Evolutionary conservation across 2,888 invertebrate species (phyloP).

Genomic region (Meta bourneti): DNA sequence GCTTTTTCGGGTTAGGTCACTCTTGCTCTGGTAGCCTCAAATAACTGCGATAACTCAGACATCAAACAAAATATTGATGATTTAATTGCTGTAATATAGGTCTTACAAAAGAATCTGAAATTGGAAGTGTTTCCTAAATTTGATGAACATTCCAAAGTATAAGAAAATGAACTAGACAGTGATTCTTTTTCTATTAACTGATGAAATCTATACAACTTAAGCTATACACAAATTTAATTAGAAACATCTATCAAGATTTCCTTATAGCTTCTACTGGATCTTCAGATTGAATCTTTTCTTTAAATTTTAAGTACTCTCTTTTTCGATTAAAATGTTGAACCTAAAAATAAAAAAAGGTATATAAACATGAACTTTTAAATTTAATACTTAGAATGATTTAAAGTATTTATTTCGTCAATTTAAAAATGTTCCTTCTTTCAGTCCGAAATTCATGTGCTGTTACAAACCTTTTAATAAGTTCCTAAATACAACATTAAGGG

Average conservation of each 20-base stretch:
- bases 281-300: slow-evolving; percentile 91
- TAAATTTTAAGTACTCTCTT: slow-evolving; percentile 91
- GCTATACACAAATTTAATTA: slow-evolving; percentile 16
- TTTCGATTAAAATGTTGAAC: slow-evolving; percentile 96
- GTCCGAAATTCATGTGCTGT: too few relatives aligned
- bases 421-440: too few relatives aligned
- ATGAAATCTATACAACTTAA: slow-evolving; percentile 36
- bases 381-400: neutral
- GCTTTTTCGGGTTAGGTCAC: too few relatives aligned
- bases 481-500: too few relatives aligned
- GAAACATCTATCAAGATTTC: slow-evolving; percentile 39
- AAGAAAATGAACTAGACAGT: neutral
- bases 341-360: slow-evolving; percentile 81
- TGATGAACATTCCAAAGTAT: neutral
- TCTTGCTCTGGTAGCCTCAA: too few relatives aligned
- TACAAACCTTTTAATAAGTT: too few relatives aligned
- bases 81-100: too few relatives aligned
- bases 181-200: neutral
- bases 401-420: too few relatives aligned
- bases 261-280: slow-evolving; percentile 85
- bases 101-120: neutral
- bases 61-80: too few relatives aligned
- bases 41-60: too few relatives aligned
- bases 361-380: neutral
- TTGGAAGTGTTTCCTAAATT: neutral